Percentiles rank a stretch among this genome's conserved stretches.
Evolutionary conservation across 2,797 vertebrate genomes (phyloP).

Genomic region (Phrynocephalus vlangalii): DNA sequence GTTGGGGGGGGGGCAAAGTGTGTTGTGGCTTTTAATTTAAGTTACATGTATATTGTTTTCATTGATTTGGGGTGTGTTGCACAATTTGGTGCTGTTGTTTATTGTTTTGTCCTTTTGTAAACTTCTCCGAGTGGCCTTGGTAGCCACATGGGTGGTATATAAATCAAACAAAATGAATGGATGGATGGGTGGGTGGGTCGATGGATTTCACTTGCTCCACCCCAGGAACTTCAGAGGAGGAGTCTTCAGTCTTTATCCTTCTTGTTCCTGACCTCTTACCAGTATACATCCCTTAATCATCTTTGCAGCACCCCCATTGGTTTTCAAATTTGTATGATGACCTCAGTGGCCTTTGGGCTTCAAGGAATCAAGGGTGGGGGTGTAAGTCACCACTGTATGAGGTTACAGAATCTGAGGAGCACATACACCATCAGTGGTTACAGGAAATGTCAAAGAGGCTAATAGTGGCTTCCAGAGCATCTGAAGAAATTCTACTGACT

Average conservation of each 20-base stretch:
- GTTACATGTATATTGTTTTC: too few species aligned
- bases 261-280: conserved; percentile 58
- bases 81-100: too few species aligned
- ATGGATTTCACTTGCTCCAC: not conserved
- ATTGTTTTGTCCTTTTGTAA: too few species aligned
- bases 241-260: not conserved
- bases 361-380: conserved; percentile 63
- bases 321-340: conserved; percentile 13
- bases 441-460: conserved; percentile 49
- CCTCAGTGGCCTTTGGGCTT: conserved; percentile 59
- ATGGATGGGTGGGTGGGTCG: too few species aligned
- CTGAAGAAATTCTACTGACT: conserved; percentile 59
- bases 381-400: conserved; percentile 63
- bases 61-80: too few species aligned
- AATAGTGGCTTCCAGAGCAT: conserved; percentile 57
- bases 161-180: too few species aligned
- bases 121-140: too few species aligned
- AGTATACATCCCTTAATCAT: not conserved
- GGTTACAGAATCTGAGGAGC: conserved; percentile 64
- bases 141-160: too few species aligned
- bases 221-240: conserved; percentile 24
- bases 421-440: conserved; percentile 59
- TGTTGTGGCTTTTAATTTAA: not conserved
- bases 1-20: not conserved
- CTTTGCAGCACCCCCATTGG: conserved; percentile 15